phyloP scores from a whole-genome alignment of 2,888 invertebrate genomes.

The Elgonia sp. region DNA sequence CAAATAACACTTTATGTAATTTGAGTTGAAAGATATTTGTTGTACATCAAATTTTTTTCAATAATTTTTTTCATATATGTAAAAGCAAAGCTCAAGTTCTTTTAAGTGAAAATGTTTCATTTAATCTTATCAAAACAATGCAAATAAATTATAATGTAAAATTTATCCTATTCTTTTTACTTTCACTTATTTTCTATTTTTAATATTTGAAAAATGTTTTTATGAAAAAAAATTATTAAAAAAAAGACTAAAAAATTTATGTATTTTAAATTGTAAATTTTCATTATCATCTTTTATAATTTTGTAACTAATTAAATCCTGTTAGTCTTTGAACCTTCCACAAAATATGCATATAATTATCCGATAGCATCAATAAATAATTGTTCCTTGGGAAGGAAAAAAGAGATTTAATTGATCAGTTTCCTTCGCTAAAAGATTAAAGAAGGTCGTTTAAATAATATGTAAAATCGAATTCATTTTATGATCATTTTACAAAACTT shows the following conservation, averaged over 20 bases:
- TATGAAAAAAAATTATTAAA: too few relatives aligned
- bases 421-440: constrained; percentile 24
- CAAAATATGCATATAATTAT: constrained; percentile 59
- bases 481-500: neutral
- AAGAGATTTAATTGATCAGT: constrained; percentile 53
- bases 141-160: too few relatives aligned
- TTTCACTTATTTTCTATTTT: too few relatives aligned
- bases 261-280: neutral
- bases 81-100: too few relatives aligned
- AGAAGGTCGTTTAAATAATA: neutral
- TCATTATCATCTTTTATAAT: constrained; percentile 31
- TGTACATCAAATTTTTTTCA: too few relatives aligned
- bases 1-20: too few relatives aligned
- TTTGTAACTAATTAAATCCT: constrained; percentile 9
- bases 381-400: constrained; percentile 25
- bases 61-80: too few relatives aligned
- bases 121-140: too few relatives aligned
- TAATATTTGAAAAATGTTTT: neutral
- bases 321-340: constrained; percentile 56
- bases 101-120: too few relatives aligned
- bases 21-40: too few relatives aligned
- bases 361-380: constrained; percentile 52
- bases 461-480: neutral
- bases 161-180: too few relatives aligned
- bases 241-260: too few relatives aligned